Conservation (phyloP, 2,797 vertebrate genomes). For the Spinibarbus caldwelli region DNA sequence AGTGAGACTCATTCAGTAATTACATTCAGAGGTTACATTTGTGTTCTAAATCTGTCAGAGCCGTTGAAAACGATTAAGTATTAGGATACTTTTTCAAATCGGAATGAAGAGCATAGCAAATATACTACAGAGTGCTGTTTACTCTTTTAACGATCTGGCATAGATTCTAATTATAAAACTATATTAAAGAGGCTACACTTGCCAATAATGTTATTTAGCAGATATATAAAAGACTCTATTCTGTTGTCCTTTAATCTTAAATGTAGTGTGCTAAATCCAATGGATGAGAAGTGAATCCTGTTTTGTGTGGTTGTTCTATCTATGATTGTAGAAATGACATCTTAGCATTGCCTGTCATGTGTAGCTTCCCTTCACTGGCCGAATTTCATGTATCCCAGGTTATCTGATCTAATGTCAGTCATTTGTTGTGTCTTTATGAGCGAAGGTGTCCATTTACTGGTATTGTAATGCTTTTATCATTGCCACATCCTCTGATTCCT, state of each 20-base stretch:
- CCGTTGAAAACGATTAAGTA: slow-evolving; percentile 46
- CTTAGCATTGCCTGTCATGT: slow-evolving; percentile 14
- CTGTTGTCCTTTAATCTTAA: neutral
- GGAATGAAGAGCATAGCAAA: slow-evolving; percentile 45
- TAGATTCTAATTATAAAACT: slow-evolving; percentile 9
- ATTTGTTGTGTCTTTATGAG: slow-evolving; percentile 33
- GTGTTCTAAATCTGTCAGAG: slow-evolving; percentile 54
- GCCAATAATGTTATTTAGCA: slow-evolving; percentile 12
- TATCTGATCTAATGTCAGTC: slow-evolving; percentile 46
- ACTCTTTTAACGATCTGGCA: slow-evolving; percentile 41
- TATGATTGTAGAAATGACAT: neutral
- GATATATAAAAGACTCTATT: slow-evolving; percentile 14
- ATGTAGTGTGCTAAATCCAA: neutral
- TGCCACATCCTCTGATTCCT: neutral
- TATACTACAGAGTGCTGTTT: slow-evolving; percentile 45
- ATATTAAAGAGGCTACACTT: neutral
- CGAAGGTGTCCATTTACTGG: neutral
- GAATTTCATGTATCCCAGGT: slow-evolving; percentile 30
- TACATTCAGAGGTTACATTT: slow-evolving; percentile 51
- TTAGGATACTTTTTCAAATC: slow-evolving; percentile 48
- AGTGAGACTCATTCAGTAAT: slow-evolving; percentile 53
- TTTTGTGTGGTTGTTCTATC: neutral
- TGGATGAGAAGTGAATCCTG: neutral
- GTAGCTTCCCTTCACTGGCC: slow-evolving; percentile 31
- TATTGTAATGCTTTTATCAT: neutral